A percentile compares a stretch with the other conserved stretches of the same genome.
phyloP scores from a whole-genome alignment of 2,113 vertebrate species.

The Hippocampus mohnikei region DNA sequence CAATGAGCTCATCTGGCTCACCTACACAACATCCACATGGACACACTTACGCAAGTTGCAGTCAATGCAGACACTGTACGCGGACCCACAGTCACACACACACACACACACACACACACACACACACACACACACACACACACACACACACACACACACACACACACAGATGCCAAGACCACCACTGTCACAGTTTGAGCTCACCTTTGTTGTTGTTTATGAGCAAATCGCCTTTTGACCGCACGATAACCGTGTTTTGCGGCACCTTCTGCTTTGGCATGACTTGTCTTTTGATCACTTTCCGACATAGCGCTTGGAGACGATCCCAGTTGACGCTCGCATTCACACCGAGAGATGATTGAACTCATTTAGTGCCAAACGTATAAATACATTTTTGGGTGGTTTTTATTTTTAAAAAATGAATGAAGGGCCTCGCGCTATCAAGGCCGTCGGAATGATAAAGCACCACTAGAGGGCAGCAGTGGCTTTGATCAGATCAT shows the following conservation, averaged over 20 bases:
- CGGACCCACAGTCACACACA: conserved; percentile 24
- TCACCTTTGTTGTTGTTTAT: conserved; percentile 43
- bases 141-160: conserved; percentile 12
- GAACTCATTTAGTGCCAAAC: no score
- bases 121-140: conserved; percentile 27
- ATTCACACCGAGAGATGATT: no score
- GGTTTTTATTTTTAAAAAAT: no score
- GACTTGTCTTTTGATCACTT: no score
- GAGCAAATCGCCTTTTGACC: conserved; percentile 8
- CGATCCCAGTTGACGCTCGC: no score
- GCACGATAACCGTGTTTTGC: not conserved
- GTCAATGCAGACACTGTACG: conserved; percentile 7
- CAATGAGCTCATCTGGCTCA: conserved; percentile 71
- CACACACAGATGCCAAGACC: conserved; percentile 9
- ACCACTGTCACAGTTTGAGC: conserved; percentile 29
- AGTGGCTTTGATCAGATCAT: no score
- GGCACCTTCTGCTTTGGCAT: not conserved
- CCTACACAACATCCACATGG: conserved; percentile 20
- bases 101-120: conserved; percentile 16
- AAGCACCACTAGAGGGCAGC: no score
- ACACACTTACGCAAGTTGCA: conserved; percentile 20
- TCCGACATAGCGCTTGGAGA: no score
- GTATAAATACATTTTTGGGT: no score
- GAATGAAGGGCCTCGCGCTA: no score
- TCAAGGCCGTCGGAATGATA: no score